Conservation (phyloP, 2,113 vertebrate genomes). For the Siniperca chuatsi region DNA sequence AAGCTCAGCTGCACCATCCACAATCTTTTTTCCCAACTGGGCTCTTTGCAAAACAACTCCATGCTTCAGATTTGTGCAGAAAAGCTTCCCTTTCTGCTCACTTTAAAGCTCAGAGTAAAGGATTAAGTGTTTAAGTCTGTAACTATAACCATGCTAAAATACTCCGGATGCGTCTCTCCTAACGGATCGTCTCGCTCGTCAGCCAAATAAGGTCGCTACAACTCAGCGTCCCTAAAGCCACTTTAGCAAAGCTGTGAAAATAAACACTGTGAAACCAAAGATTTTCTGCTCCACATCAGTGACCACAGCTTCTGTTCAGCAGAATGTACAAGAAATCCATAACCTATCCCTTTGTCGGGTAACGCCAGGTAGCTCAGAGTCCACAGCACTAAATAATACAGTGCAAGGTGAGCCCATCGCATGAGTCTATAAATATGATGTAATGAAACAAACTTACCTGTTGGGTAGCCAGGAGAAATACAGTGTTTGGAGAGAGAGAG, state of each 20-base stretch:
- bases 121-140: slow-evolving; percentile 54
- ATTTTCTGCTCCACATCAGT: slow-evolving; percentile 42
- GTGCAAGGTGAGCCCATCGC: background rate
- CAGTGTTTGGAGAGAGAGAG: slow-evolving; percentile 23
- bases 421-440: slow-evolving; percentile 46
- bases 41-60: slow-evolving; percentile 28
- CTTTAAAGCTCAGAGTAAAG: slow-evolving; percentile 37
- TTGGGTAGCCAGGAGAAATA: slow-evolving; percentile 43
- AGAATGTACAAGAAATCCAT: slow-evolving; percentile 25
- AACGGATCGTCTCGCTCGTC: slow-evolving; percentile 20
- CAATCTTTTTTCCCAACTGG: slow-evolving; percentile 7
- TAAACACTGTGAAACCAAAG: slow-evolving; percentile 36
- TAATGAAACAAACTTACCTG: slow-evolving; percentile 77
- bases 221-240: slow-evolving; percentile 16
- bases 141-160: slow-evolving; percentile 35
- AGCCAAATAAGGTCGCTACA: slow-evolving; percentile 43
- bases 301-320: slow-evolving; percentile 12
- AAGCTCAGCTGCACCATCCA: background rate
- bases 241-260: slow-evolving; percentile 43
- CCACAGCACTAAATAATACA: slow-evolving; percentile 50
- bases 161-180: slow-evolving; percentile 13
- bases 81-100: slow-evolving; percentile 21
- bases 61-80: slow-evolving; percentile 11
- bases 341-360: slow-evolving; percentile 9
- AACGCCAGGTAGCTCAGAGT: slow-evolving; percentile 13